Conservation (phyloP, 2,797 vertebrate species). For the Karalla daura region DNA sequence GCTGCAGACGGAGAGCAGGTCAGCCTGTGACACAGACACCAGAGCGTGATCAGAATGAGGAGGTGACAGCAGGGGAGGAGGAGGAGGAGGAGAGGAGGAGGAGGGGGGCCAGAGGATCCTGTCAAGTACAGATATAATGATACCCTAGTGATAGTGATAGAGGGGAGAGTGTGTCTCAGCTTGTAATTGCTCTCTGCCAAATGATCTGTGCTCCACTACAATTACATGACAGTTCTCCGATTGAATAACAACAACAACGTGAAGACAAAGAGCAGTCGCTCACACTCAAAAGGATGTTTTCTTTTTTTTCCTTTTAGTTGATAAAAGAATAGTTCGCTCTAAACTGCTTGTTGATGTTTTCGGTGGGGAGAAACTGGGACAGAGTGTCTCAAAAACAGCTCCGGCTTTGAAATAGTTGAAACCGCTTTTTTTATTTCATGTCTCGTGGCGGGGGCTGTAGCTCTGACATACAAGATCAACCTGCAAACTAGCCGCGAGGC, state of each 20-base stretch:
- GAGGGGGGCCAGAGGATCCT: too few species aligned
- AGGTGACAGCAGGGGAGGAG: conserved; percentile 47
- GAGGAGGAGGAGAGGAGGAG: conserved; percentile 29
- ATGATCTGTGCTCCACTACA: conserved; percentile 18
- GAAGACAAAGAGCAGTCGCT: too few species aligned
- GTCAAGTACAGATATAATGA: conserved; percentile 61
- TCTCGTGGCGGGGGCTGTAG: not conserved
- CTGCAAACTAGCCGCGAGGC: not conserved
- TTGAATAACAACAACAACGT: not conserved
- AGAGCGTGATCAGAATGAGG: conserved; percentile 52
- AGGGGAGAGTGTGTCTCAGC: conserved; percentile 36
- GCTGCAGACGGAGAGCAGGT: conserved; percentile 81
- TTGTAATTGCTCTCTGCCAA: conserved; percentile 43
- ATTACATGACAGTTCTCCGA: conserved; percentile 1
- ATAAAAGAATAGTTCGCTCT: conserved; percentile 1
- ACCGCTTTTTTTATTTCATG: not conserved
- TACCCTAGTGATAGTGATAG: conserved; percentile 38
- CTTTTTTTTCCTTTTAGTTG: not conserved
- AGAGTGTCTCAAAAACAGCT: not conserved
- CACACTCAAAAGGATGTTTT: too few species aligned
- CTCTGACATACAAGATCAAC: not conserved
- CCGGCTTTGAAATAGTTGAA: not conserved
- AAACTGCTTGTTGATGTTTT: not conserved
- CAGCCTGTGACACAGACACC: conserved; percentile 58
- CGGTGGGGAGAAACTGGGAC: not conserved